Evolutionary conservation across 2,888 invertebrate genomes (phyloP), one percentile per base, ranked within the genome.

Genomic region (Sinelater perroti): DNA sequence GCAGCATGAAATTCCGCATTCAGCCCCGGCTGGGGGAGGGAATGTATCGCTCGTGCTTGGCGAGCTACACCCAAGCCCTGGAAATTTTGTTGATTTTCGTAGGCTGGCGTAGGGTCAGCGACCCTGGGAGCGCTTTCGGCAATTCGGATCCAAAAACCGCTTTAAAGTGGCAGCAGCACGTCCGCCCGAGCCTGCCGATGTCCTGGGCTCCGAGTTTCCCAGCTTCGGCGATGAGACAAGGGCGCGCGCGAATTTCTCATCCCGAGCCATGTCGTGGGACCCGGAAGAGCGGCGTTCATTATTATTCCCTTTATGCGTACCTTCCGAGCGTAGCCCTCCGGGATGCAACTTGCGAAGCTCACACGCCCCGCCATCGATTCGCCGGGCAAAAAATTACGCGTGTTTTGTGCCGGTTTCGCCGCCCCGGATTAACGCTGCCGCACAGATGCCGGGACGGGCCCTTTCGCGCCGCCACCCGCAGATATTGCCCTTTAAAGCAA

Each of bases 31-130:
- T 21, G 18, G 51, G 33, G 46, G 26, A 57, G 57, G 52, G 57
- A 46, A 51, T 31, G 57, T 36, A 57, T 57, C 52, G 57, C 38
- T 40, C 52, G 11, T 57, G 51, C 52, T 50, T 35, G 51, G 46
- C 57, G 57, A 57, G 57, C 57, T 57, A 57, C 57, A 57, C 57
- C 57, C 57, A 57, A 57, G 52, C 51, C 57, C 57, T 57, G 57
- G 57, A 57, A 57, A 57, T 57, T 57, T 57, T 57, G 57, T 57
- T 57, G 57, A 57, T 57, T 57, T 57, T 57, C 51, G 57, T 51
- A 57, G 57, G 52, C 52, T 52, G 26, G 57, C 57, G 51, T 57
- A 47, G 21, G 57, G 51, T 57, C 57, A 52, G 10, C 36, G 57
- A 57, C 51, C 57, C 47, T 52, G 30, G 45, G 30, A 30, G 46